A percentile compares a stretch with the other conserved stretches of the same genome.
These are phyloP conservation scores for Oopsacas minuta DNA, from an alignment of 37 sponge, comb jelly and placozoan genomes.

Conservation along the genomic window DNA sequence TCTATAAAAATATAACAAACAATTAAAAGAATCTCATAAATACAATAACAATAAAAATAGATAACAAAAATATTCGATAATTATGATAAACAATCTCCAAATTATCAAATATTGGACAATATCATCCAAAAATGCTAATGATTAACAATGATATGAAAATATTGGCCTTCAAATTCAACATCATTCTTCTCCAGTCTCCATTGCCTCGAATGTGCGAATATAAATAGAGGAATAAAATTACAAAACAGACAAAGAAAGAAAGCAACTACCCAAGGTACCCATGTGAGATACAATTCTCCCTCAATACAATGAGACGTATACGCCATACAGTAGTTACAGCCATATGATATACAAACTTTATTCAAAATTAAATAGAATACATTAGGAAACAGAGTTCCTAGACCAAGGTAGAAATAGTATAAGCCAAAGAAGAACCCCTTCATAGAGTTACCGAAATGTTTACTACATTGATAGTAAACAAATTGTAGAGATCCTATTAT, in stretches of 20 bases:
- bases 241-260: not conserved
- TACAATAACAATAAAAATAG: too few relatives aligned
- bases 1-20: too few relatives aligned
- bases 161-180: not conserved
- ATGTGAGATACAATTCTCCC: not conserved
- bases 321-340: not conserved
- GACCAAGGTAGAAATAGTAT: conserved; percentile 13
- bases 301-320: not conserved
- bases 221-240: not conserved
- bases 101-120: too few relatives aligned
- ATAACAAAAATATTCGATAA: too few relatives aligned
- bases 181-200: conserved; percentile 8
- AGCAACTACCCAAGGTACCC: not conserved
- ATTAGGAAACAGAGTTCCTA: not conserved
- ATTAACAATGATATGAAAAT: not conserved
- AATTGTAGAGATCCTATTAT: not conserved
- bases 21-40: too few relatives aligned
- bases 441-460: not conserved
- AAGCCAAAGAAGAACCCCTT: conserved; percentile 15
- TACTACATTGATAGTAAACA: not conserved
- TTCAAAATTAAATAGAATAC: not conserved
- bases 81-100: too few relatives aligned
- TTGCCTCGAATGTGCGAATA: conserved; percentile 6
- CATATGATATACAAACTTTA: not conserved
- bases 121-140: too few relatives aligned